phyloP scores from a whole-genome alignment of 2,888 invertebrate species.

The Prosopocoilus inquinatus region DNA sequence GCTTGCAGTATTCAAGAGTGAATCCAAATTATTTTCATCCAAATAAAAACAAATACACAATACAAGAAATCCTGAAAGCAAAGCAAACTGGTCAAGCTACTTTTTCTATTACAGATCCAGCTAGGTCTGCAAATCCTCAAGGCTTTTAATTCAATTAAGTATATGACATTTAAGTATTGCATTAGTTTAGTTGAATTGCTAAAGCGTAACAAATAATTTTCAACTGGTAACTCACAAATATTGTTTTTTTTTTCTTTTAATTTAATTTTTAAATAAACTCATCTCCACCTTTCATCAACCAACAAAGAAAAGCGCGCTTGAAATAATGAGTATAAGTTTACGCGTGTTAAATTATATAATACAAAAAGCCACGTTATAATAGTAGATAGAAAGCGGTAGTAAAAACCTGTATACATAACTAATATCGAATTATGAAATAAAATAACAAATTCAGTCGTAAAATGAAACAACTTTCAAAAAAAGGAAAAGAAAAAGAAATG shows the following conservation, averaged over 20 bases:
- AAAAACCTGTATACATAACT: conserved; percentile 3
- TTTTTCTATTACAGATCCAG: too few relatives aligned
- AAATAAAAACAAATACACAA: too few relatives aligned
- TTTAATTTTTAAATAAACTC: not conserved
- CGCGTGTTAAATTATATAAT: conserved; percentile 20
- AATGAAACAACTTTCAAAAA: not conserved
- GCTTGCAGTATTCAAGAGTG: too few relatives aligned
- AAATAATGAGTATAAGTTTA: not conserved
- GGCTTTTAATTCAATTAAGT: too few relatives aligned
- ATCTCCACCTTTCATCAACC: not conserved
- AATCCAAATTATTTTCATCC: too few relatives aligned
- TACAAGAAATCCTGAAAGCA: too few relatives aligned
- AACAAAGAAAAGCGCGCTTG: not conserved
- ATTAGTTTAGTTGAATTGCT: too few relatives aligned
- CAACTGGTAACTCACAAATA: not conserved
- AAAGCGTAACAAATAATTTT: too few relatives aligned
- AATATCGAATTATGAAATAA: not conserved
- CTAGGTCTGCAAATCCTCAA: too few relatives aligned
- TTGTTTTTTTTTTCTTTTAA: not conserved
- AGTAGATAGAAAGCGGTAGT: not conserved
- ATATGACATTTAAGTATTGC: too few relatives aligned
- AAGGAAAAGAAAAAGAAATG: not conserved
- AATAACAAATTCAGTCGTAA: conserved; percentile 9
- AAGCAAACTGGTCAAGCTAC: too few relatives aligned
- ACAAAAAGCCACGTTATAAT: conserved; percentile 11